A percentile compares a stretch with the other conserved stretches of the same genome.
Evolutionary conservation across 2,888 invertebrate genomes (phyloP).

Genomic region (Lottia scabra): DNA sequence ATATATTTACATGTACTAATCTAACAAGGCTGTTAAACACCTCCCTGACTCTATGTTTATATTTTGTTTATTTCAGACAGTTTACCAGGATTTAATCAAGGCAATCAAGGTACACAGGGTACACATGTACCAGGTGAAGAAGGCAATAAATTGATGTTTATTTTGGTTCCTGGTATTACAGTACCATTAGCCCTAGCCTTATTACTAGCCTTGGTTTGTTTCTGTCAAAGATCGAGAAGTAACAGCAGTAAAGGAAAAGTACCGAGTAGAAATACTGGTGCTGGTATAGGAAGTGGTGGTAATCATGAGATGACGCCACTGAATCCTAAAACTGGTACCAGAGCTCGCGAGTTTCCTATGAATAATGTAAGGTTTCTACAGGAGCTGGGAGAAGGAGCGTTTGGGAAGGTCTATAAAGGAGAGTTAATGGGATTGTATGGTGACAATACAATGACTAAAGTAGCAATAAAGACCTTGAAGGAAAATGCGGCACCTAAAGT

Average conservation of each 20-base stretch:
- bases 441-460: conserved; percentile 74
- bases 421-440: conserved; percentile 76
- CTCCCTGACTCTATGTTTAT: background rate
- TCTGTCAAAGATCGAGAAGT: conserved; percentile 55
- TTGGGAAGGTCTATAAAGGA: conserved; percentile 98
- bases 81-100: background rate
- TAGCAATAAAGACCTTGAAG: conserved; percentile 94
- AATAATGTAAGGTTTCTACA: conserved; percentile 75
- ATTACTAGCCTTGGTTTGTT: conserved; percentile 61
- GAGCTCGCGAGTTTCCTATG: conserved; percentile 87
- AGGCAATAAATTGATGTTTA: conserved; percentile 70
- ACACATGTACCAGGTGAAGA: conserved; percentile 28
- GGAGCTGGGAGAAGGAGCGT: conserved; percentile 77
- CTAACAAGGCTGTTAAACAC: background rate
- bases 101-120: background rate
- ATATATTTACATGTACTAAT: conserved; percentile 4
- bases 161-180: conserved; percentile 74
- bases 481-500: conserved; percentile 93
- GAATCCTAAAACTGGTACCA: conserved; percentile 66
- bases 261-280: conserved; percentile 33
- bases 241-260: conserved; percentile 35
- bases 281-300: conserved; percentile 24
- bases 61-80: background rate
- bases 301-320: conserved; percentile 59
- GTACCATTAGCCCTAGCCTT: conserved; percentile 63